A percentile compares a stretch with the other conserved stretches of the same genome.
Evolutionary conservation across 2,113 vertebrate genomes (phyloP).

Genomic region (Rhinolophus ferrumequinum): DNA sequence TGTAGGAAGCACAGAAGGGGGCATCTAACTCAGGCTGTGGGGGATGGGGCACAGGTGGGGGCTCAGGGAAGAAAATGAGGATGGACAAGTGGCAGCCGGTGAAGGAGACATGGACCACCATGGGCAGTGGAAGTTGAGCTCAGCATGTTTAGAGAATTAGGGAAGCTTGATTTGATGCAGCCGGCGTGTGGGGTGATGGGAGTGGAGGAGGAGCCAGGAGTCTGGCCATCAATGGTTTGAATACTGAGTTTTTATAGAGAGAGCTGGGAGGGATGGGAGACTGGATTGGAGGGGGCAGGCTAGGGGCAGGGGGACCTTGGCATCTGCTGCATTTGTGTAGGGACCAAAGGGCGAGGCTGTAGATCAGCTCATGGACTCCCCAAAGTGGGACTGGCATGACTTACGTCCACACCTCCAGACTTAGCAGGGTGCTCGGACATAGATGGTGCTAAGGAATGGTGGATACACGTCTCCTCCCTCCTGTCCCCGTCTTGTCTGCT

Average conservation of each 20-base stretch:
- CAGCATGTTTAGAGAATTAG: accelerated
- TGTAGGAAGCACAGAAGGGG: neutral
- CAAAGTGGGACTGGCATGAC: neutral
- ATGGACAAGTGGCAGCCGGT: neutral
- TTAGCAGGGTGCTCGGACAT: neutral
- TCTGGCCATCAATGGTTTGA: neutral
- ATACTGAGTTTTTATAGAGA: neutral
- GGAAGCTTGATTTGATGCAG: neutral
- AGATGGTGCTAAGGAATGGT: accelerated
- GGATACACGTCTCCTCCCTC: neutral
- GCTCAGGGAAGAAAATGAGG: neutral
- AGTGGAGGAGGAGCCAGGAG: neutral
- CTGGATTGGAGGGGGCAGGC: neutral
- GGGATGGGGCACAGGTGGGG: neutral
- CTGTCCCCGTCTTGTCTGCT: neutral
- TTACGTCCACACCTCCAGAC: neutral
- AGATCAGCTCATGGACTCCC: neutral
- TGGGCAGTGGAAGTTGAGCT: neutral
- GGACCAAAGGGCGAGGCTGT: neutral
- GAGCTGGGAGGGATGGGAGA: neutral
- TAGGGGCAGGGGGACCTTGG: neutral
- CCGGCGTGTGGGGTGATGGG: neutral
- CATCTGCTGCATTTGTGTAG: neutral
- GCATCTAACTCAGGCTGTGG: neutral
- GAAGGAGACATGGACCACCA: accelerated